These are phyloP conservation scores for Margarornis squamiger DNA, from an alignment of 2,797 vertebrate species.

Conservation along the genomic window DNA sequence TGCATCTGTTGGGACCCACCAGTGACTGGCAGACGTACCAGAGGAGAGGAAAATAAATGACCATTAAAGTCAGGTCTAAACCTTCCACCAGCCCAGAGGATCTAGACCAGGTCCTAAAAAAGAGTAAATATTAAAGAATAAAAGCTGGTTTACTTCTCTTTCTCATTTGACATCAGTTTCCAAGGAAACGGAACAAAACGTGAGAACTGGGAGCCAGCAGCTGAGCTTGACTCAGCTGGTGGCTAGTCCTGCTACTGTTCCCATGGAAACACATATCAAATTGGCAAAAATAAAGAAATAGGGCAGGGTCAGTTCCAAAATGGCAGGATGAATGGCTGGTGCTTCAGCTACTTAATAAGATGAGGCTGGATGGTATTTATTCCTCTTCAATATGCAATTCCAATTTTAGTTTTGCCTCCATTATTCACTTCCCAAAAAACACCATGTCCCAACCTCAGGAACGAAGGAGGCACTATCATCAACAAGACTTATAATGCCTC, in stretches of 20 bases:
- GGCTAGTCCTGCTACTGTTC: conserved; percentile 64
- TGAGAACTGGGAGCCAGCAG: conserved; percentile 63
- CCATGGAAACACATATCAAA: conserved; percentile 67
- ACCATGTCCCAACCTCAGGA: background rate
- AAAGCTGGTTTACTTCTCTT: conserved; percentile 47
- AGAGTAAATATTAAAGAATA: conserved; percentile 28
- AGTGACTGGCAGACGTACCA: background rate
- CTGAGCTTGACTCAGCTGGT: conserved; percentile 73
- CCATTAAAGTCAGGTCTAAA: background rate
- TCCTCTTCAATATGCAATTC: background rate
- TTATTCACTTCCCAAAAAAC: background rate
- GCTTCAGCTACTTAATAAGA: conserved; percentile 10
- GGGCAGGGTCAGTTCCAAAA: conserved; percentile 52
- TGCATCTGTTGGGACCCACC: conserved; percentile 15
- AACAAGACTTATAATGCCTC: background rate
- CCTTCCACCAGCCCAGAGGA: background rate
- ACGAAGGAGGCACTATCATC: fast-evolving
- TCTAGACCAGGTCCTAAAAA: background rate
- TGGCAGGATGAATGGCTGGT: conserved; percentile 12
- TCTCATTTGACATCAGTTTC: conserved; percentile 62
- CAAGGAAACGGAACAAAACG: conserved; percentile 67
- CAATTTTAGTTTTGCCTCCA: background rate
- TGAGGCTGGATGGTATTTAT: background rate
- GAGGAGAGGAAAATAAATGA: background rate
- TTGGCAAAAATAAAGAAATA: conserved; percentile 58